These are phyloP conservation scores for Streptopelia turtur DNA, from an alignment of 2,797 vertebrate genomes.

Conservation along the genomic window DNA sequence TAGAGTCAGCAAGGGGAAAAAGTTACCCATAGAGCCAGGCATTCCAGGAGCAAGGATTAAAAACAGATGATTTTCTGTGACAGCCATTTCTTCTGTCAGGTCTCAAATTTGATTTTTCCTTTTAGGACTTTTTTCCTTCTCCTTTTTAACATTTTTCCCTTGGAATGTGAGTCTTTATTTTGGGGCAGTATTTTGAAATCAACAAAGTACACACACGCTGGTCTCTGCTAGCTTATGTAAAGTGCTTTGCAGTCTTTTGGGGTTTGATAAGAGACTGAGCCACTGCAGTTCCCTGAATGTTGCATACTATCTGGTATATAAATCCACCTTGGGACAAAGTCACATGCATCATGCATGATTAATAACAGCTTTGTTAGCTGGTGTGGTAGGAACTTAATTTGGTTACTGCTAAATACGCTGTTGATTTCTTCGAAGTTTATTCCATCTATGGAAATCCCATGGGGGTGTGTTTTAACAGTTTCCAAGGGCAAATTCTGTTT, in stretches of 20 bases:
- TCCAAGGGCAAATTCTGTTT: background rate
- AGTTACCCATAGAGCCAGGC: background rate
- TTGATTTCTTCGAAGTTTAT: constrained; percentile 16
- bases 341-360: constrained; percentile 35
- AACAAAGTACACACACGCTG: background rate
- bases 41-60: background rate
- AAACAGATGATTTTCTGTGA: background rate
- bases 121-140: background rate
- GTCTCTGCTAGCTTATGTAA: background rate
- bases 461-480: background rate
- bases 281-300: background rate
- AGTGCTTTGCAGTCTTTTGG: background rate
- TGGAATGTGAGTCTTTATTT: background rate
- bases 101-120: background rate
- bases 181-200: background rate
- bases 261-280: background rate
- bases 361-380: constrained; percentile 52
- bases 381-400: constrained; percentile 34
- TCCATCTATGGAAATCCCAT: background rate
- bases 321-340: constrained; percentile 37
- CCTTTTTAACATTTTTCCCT: background rate
- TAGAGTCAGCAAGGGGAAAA: background rate
- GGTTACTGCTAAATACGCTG: constrained; percentile 5
- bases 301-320: background rate
- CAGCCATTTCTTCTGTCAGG: background rate